Evolutionary conservation across 2,113 vertebrate species (phyloP).

Genomic region (Anser cygnoides): DNA sequence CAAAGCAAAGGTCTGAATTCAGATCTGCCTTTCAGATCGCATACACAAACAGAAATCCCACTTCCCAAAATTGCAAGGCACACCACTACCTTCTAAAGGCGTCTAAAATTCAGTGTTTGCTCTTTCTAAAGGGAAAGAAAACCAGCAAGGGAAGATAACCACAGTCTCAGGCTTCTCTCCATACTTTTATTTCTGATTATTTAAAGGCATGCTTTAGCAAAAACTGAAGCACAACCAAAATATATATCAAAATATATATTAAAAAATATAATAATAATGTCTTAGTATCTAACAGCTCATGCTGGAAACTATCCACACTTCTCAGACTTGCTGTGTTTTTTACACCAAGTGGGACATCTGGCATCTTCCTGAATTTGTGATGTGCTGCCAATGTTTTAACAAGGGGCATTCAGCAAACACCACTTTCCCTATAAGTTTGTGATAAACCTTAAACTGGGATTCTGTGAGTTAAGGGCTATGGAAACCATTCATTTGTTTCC

Average conservation of each 20-base stretch:
- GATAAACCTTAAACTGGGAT: conserved; percentile 3
- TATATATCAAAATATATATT: neutral
- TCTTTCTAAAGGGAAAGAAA: conserved; percentile 12
- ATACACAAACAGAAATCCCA: neutral
- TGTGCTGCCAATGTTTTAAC: conserved; percentile 36
- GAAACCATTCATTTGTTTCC: conserved; percentile 24
- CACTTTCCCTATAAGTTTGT: neutral
- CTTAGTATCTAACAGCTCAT: neutral
- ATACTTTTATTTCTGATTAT: conserved; percentile 22
- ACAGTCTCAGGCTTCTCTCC: conserved; percentile 34
- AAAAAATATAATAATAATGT: neutral
- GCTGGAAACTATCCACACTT: conserved; percentile 51
- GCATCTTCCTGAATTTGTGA: conserved; percentile 40
- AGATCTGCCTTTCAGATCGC: neutral
- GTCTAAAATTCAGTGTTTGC: conserved; percentile 31
- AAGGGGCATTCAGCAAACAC: neutral
- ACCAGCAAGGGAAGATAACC: conserved; percentile 11
- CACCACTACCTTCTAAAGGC: conserved; percentile 42
- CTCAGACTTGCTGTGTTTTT: conserved; percentile 17
- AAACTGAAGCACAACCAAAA: neutral
- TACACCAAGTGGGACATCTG: conserved; percentile 14
- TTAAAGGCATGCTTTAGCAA: conserved; percentile 16
- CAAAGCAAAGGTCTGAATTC: neutral
- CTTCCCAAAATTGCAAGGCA: neutral
- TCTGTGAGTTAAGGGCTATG: neutral